Percentiles rank a stretch among this genome's conserved stretches.
Evolutionary conservation across 2,888 invertebrate species (phyloP).

Genomic region (Anodontia alba): DNA sequence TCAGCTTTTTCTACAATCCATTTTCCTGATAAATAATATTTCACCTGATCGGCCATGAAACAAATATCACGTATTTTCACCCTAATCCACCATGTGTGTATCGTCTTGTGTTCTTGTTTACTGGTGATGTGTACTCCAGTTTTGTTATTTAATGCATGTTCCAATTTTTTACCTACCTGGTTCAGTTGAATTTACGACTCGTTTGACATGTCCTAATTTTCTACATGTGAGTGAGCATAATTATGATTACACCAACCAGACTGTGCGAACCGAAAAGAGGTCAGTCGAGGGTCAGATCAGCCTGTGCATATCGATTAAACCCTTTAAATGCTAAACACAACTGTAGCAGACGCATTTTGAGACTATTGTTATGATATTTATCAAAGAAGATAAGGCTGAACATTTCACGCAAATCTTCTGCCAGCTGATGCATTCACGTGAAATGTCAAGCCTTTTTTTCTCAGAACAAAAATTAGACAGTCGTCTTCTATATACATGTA

Average conservation of each 20-base stretch:
- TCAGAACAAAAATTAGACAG: too few species aligned
- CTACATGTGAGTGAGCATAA: slow-evolving; percentile 7
- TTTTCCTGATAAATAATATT: slow-evolving; percentile 2
- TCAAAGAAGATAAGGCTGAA: too few species aligned
- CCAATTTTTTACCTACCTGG: slow-evolving; percentile 16
- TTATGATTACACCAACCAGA: not conserved
- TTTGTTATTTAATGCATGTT: slow-evolving; percentile 9
- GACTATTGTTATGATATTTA: too few species aligned
- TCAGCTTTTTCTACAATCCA: slow-evolving; percentile 13
- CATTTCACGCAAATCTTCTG: too few species aligned
- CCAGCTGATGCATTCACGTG: too few species aligned
- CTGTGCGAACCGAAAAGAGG: too few species aligned
- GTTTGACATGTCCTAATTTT: slow-evolving; percentile 7
- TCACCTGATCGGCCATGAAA: slow-evolving; percentile 7
- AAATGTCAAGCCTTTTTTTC: too few species aligned
- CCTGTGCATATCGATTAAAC: too few species aligned
- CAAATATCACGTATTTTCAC: not conserved
- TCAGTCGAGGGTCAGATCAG: too few species aligned
- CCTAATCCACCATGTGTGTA: slow-evolving; percentile 3
- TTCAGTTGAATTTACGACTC: not conserved
- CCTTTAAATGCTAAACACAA: too few species aligned
- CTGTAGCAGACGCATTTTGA: too few species aligned
- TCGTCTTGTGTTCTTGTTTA: slow-evolving; percentile 1
- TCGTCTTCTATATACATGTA: too few species aligned
- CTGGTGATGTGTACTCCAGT: slow-evolving; percentile 9